Percentiles rank a stretch among this genome's conserved stretches.
These are phyloP conservation scores for Aporophyla lueneburgensis DNA, from an alignment of 2,888 invertebrate species.

Conservation along the genomic window DNA sequence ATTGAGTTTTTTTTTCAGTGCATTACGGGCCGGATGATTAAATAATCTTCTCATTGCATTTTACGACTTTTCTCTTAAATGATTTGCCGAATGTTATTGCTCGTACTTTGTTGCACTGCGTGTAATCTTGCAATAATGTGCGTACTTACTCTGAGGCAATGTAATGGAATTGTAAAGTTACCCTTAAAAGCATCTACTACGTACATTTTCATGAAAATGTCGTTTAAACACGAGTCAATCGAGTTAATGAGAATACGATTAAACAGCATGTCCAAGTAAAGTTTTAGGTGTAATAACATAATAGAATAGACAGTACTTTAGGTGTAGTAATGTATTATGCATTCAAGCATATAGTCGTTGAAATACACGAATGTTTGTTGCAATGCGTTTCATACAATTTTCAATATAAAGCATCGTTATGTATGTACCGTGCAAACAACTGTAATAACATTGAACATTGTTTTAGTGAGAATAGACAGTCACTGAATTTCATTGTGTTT, in stretches of 20 bases:
- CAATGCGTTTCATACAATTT: conserved; percentile 37
- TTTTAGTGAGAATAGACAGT: conserved; percentile 31
- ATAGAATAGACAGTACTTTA: not conserved
- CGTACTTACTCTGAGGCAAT: conserved; percentile 22
- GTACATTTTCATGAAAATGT: conserved; percentile 32
- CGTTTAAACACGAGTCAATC: conserved; percentile 30
- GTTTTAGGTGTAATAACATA: not conserved
- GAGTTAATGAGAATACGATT: conserved; percentile 24
- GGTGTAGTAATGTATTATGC: not conserved
- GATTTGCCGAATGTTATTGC: conserved; percentile 18
- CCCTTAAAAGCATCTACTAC: conserved; percentile 4
- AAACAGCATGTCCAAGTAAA: not conserved
- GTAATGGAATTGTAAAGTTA: conserved; percentile 35
- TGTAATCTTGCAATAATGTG: conserved; percentile 28
- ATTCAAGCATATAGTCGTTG: conserved; percentile 13
- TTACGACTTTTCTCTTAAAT: conserved; percentile 25
- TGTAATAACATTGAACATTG: conserved; percentile 57
- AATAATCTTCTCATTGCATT: conserved; percentile 19
- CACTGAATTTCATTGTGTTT: conserved; percentile 25
- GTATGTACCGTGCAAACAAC: conserved; percentile 37
- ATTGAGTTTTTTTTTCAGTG: conserved; percentile 7
- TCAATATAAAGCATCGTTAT: conserved; percentile 23
- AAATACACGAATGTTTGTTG: not conserved
- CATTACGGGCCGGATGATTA: conserved; percentile 9
- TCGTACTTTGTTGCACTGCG: conserved; percentile 11